Percentiles rank a stretch among this genome's conserved stretches.
Evolutionary conservation across 2,797 vertebrate species (phyloP).

Genomic region (Malurus splendens): DNA sequence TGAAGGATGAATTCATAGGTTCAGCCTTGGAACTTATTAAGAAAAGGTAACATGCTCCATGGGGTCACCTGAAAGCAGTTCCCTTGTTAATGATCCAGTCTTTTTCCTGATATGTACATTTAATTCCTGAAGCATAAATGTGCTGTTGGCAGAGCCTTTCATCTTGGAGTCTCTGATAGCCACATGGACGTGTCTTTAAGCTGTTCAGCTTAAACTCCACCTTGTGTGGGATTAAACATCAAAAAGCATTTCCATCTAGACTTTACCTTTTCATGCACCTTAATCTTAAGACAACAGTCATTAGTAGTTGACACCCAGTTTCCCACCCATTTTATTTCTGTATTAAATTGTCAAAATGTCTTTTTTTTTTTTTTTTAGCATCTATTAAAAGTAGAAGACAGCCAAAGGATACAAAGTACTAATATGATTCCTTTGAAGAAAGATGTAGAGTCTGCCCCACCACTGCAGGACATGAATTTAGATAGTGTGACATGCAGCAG

Average conservation of each 20-base stretch:
- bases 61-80: constrained; percentile 30
- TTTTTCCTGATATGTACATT: background rate
- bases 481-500: background rate
- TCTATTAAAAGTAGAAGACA: background rate
- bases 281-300: background rate
- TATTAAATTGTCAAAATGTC: background rate
- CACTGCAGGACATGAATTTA: background rate
- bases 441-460: background rate
- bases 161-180: background rate
- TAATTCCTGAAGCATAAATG: background rate
- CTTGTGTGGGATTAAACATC: background rate
- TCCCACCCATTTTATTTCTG: background rate
- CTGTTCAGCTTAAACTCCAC: constrained; percentile 1
- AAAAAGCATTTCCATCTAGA: constrained; percentile 9
- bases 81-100: background rate
- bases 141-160: background rate
- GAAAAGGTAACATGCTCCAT: constrained; percentile 77
- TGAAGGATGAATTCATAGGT: constrained; percentile 87
- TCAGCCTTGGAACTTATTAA: constrained; percentile 89
- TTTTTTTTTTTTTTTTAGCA: background rate
- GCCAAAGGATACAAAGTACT: background rate
- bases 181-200: background rate
- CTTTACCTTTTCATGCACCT: background rate
- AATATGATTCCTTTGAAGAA: background rate
- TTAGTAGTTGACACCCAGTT: background rate